A percentile compares a stretch with the other conserved stretches of the same genome.
These are phyloP conservation scores for Rhyacophila brunnea DNA, from an alignment of 1,140 invertebrate species.

Conservation along the genomic window DNA sequence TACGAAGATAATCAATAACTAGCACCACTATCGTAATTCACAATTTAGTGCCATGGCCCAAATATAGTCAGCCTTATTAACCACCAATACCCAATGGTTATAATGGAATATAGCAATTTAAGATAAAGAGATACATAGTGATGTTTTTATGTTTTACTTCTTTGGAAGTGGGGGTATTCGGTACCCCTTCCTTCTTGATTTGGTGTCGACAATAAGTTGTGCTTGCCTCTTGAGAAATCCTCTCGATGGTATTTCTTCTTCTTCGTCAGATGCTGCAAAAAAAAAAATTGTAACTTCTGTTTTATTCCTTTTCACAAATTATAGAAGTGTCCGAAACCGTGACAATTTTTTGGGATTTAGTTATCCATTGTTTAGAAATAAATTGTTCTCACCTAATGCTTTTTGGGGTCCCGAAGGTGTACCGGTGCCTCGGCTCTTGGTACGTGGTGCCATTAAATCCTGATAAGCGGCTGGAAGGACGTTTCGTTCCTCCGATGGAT, in stretches of 20 bases:
- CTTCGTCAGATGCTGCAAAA: conserved; percentile 66
- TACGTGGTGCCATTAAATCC: conserved; percentile 26
- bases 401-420: conserved; percentile 26
- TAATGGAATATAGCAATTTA: too few relatives aligned
- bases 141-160: too few relatives aligned
- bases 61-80: too few relatives aligned
- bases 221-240: conserved; percentile 78
- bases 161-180: conserved; percentile 38
- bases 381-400: conserved; percentile 14
- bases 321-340: too few relatives aligned
- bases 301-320: too few relatives aligned
- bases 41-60: too few relatives aligned
- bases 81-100: too few relatives aligned
- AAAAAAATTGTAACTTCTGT: neutral
- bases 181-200: conserved; percentile 73
- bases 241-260: conserved; percentile 79
- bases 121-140: too few relatives aligned
- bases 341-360: too few relatives aligned
- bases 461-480: conserved; percentile 26
- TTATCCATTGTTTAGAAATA: neutral
- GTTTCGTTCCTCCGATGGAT: conserved; percentile 21
- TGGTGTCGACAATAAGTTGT: conserved; percentile 79
- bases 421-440: conserved; percentile 29
- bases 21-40: too few relatives aligned
- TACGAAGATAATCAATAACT: too few relatives aligned